A percentile compares a stretch with the other conserved stretches of the same genome.
Evolutionary conservation across 2,113 vertebrate genomes (phyloP).

Genomic region (Melanerpes aurifrons): DNA sequence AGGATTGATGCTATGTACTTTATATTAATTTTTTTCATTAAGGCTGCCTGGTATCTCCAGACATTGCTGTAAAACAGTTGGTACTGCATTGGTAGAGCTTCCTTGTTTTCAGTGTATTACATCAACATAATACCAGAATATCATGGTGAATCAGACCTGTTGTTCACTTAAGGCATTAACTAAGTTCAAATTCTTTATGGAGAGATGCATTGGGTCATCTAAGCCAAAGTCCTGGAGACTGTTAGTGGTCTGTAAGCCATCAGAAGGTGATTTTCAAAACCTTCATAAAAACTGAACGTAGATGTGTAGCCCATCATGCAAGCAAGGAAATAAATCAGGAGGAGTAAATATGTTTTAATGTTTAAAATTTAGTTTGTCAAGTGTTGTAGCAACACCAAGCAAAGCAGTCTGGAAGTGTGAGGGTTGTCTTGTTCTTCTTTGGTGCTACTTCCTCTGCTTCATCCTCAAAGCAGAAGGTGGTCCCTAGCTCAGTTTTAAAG

Average conservation of each 20-base stretch:
- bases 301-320: not conserved
- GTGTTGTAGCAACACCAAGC: not conserved
- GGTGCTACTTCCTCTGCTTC: not conserved
- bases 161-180: not conserved
- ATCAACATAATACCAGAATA: not conserved
- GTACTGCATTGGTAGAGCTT: not conserved
- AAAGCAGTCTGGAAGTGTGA: not conserved
- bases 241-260: not conserved
- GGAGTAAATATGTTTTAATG: not conserved
- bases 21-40: not conserved
- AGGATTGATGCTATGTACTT: not conserved
- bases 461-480: not conserved
- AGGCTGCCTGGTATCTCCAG: not conserved
- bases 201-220: not conserved
- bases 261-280: not conserved
- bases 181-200: not conserved
- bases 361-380: not conserved
- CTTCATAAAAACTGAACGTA: not conserved
- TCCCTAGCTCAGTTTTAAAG: not conserved
- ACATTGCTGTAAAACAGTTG: not conserved
- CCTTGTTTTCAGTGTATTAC: not conserved
- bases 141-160: not conserved
- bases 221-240: not conserved
- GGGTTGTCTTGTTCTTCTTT: not conserved
- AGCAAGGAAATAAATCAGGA: not conserved